Evolutionary conservation across 2,113 vertebrate species (phyloP).

Genomic region (Tringa solitaria): DNA sequence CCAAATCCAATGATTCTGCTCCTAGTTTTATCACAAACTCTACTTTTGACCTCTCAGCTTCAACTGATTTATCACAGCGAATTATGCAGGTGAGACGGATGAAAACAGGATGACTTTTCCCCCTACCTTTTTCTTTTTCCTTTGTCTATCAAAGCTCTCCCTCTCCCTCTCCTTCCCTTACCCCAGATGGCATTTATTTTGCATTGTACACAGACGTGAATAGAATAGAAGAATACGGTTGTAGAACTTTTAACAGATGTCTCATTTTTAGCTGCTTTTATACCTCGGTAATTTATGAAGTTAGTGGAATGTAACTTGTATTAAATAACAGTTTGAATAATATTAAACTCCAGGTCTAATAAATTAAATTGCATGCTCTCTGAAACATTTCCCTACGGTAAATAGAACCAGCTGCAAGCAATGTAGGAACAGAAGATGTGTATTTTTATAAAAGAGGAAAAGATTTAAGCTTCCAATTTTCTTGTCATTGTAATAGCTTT

Average conservation of each 20-base stretch:
- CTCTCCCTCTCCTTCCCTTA: conserved; percentile 8
- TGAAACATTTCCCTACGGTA: conserved; percentile 72
- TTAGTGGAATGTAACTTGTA: conserved; percentile 74
- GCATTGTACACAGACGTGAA: conserved; percentile 3
- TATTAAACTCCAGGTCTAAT: conserved; percentile 74
- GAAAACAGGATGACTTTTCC: conserved; percentile 64
- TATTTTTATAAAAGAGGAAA: conserved; percentile 68
- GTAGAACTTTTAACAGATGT: conserved; percentile 71
- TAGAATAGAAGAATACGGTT: conserved; percentile 30
- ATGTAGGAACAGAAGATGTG: conserved; percentile 62
- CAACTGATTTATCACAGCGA: conserved; percentile 81
- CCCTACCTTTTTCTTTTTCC: conserved; percentile 48
- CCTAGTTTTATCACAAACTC: conserved; percentile 72
- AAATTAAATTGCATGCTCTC: conserved; percentile 75
- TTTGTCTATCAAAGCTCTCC: conserved; percentile 32
- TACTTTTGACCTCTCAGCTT: conserved; percentile 78
- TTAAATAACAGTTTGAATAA: conserved; percentile 77
- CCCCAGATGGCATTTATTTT: conserved; percentile 67
- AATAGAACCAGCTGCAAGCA: conserved; percentile 76
- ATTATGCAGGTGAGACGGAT: conserved; percentile 82
- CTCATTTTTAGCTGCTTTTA: conserved; percentile 72
- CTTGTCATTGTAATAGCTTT: conserved; percentile 67
- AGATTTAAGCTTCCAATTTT: conserved; percentile 79
- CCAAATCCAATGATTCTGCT: conserved; percentile 67
- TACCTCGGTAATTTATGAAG: conserved; percentile 76